Evolutionary conservation across 2,888 invertebrate genomes (phyloP), one percentile per base, ranked within the genome.

Genomic region (Nasonovia ribisnigri): DNA sequence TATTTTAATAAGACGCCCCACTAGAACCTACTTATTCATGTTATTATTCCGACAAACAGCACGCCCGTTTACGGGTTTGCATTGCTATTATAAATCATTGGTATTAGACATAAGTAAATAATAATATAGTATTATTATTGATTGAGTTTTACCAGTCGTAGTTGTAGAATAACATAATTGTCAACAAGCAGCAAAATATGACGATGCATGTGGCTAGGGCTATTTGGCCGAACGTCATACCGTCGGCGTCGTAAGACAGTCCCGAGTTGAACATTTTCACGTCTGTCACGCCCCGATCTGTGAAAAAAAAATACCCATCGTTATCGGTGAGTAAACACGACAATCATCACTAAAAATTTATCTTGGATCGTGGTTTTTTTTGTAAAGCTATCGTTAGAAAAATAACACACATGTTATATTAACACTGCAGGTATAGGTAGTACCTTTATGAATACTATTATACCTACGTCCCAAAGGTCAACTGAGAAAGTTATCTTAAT

Each of bases 171-270:
- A 93, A 57, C 6, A 90, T 48, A 54, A 84, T 90, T 20, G 90
- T 60, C 36, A 90, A 36, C 84, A 86, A 42, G 10, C 54, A 60
- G 46, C 20, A 86, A 89, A 90, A 20, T 29, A 48, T 90, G 46
- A 93, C 10, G 0, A 43, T n/a, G 42, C 57, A 90, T 2, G 93
- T 93, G 16, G 48, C 10, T 1, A 93, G 93, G 42, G 90, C 89
- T 8, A 48, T 84, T 86, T 90, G 84, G 46, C 93, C 90, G 84
- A 60, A 93, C 13, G 93, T 93, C 93, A 93, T 90, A 2, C 93
- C 93, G 57, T 93, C 93, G 29, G 86, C 89, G 84, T 93, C 48
- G 48, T 84, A 93, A 16, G 93, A 60, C 36, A 90, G 48, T 0
- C 93, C 93, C 3, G 93, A 93, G 51, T 48, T 42, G 16, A 84